Evolutionary conservation across 2,888 invertebrate genomes (phyloP).

Genomic region (Octonoba sinensis): DNA sequence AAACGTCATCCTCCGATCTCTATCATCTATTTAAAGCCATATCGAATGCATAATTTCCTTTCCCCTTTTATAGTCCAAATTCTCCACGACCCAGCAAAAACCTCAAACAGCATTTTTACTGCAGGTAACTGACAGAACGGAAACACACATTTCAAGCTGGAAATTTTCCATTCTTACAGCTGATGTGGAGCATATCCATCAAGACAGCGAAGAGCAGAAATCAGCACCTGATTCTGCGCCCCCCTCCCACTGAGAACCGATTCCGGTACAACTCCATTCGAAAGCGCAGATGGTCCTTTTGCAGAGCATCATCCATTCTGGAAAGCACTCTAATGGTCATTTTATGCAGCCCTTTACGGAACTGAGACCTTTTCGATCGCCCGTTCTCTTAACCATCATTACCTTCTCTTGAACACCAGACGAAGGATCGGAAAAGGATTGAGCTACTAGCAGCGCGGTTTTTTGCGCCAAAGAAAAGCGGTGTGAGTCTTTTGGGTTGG

Average conservation of each 20-base stretch:
- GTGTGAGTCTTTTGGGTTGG: conserved; percentile 11
- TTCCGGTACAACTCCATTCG: conserved; percentile 4
- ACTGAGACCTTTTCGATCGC: conserved; percentile 42
- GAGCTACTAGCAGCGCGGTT: not conserved
- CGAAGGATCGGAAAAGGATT: conserved; percentile 39
- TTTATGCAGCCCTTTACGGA: conserved; percentile 44
- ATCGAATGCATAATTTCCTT: too few relatives aligned
- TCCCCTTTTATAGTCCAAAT: too few relatives aligned
- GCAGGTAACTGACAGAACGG: too few relatives aligned
- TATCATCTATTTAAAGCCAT: too few relatives aligned
- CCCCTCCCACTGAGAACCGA: conserved; percentile 2
- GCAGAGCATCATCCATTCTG: conserved; percentile 27
- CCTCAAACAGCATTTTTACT: too few relatives aligned
- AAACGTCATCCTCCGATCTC: too few relatives aligned
- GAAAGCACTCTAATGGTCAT: conserved; percentile 50
- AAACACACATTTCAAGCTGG: too few relatives aligned
- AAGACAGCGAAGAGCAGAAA: not conserved
- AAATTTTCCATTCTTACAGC: too few relatives aligned
- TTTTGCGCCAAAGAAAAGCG: conserved; percentile 1
- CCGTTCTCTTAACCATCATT: conserved; percentile 30
- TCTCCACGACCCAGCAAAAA: too few relatives aligned
- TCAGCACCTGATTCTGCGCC: not conserved
- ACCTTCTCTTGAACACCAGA: conserved; percentile 13
- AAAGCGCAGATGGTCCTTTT: conserved; percentile 16
- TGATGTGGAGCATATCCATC: too few relatives aligned